phyloP scores from a whole-genome alignment of 2,888 invertebrate species.

The Liodrosophila aerea region DNA sequence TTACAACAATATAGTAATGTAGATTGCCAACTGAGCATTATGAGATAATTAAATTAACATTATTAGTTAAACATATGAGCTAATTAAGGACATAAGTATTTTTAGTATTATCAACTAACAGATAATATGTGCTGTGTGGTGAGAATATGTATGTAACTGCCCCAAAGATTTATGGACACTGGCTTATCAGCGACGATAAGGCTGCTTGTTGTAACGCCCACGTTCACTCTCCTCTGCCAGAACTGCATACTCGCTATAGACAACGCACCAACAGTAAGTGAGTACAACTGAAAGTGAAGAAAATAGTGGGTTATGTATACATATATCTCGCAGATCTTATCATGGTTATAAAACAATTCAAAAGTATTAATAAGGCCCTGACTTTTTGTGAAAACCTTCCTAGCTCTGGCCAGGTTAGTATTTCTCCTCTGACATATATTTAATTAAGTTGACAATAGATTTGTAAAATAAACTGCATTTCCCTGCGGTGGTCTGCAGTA shows the following conservation, averaged over 20 bases:
- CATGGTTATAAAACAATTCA: too few relatives aligned
- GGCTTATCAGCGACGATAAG: constrained; percentile 83
- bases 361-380: too few relatives aligned
- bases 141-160: constrained; percentile 15
- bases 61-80: constrained; percentile 65
- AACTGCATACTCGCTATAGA: constrained; percentile 91
- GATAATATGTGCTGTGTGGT: constrained; percentile 31
- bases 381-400: too few relatives aligned
- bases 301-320: too few relatives aligned
- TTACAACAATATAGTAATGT: constrained; percentile 1
- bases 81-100: constrained; percentile 57
- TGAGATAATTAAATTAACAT: constrained; percentile 60
- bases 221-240: constrained; percentile 87
- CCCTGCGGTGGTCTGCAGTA: too few relatives aligned
- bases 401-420: too few relatives aligned
- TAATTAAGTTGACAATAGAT: too few relatives aligned
- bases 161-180: not conserved
- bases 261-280: constrained; percentile 92
- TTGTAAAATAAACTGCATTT: too few relatives aligned
- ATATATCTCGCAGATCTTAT: too few relatives aligned
- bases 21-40: constrained; percentile 27
- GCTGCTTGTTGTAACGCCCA: constrained; percentile 89
- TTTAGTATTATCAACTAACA: constrained; percentile 47
- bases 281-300: constrained; percentile 85
- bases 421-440: too few relatives aligned